A percentile compares a stretch with the other conserved stretches of the same genome.
Conservation (phyloP, 2,797 vertebrate species). For the Propithecus deckenii region DNA sequence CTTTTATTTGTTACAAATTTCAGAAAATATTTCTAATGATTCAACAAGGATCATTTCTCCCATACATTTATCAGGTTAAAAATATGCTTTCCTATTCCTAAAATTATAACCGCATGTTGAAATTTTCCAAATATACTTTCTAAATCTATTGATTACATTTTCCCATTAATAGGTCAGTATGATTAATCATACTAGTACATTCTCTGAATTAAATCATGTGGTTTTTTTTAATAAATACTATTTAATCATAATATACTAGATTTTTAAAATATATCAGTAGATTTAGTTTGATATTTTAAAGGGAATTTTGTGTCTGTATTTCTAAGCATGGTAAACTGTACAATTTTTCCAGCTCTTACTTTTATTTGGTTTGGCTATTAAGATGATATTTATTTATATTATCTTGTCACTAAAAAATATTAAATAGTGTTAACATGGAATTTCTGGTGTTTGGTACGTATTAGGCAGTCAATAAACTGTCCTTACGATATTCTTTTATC, state of each 20-base stretch:
- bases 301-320: not conserved
- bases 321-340: not conserved
- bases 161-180: not conserved
- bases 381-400: not conserved
- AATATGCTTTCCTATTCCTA: not conserved
- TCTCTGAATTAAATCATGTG: not conserved
- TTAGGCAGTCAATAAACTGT: not conserved
- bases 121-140: not conserved
- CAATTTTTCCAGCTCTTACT: not conserved
- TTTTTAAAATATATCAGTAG: not conserved
- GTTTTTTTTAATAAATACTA: not conserved
- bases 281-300: not conserved
- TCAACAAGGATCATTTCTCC: not conserved
- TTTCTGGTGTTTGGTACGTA: not conserved
- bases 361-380: not conserved
- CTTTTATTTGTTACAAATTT: not conserved
- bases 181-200: not conserved
- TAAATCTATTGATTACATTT: not conserved
- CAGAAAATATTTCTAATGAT: not conserved
- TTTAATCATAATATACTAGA: not conserved
- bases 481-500: not conserved
- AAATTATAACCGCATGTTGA: not conserved
- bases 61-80: not conserved
- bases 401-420: not conserved
- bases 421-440: not conserved